These are phyloP conservation scores for Ennomos quercinarius DNA, from an alignment of 2,888 invertebrate species.

Conservation along the genomic window DNA sequence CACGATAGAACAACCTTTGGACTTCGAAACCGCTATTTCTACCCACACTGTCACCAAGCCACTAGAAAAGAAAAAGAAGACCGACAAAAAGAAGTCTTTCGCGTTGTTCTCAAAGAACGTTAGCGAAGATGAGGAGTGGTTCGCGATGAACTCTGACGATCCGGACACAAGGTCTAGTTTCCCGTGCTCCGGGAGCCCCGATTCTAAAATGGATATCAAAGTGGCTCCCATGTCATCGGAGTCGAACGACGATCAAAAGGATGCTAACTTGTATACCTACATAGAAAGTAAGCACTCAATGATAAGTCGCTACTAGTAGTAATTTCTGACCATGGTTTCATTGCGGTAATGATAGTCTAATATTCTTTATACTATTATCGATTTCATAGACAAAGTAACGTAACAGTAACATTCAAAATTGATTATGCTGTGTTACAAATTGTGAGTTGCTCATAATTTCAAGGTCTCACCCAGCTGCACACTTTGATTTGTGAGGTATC, in stretches of 20 bases:
- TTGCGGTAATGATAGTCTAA: no score
- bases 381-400: no score
- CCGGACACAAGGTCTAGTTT: slow-evolving; percentile 74
- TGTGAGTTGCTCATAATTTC: no score
- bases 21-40: slow-evolving; percentile 74
- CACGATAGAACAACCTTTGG: slow-evolving; percentile 46
- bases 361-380: no score
- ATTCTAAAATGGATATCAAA: slow-evolving; percentile 65
- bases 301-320: background rate
- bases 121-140: slow-evolving; percentile 77
- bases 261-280: slow-evolving; percentile 61
- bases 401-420: no score
- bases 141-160: slow-evolving; percentile 67
- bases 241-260: slow-evolving; percentile 66
- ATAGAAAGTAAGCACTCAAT: slow-evolving; percentile 68
- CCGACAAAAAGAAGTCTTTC: slow-evolving; percentile 58
- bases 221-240: slow-evolving; percentile 54
- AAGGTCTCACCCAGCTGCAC: no score
- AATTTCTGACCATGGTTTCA: no score
- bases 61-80: slow-evolving; percentile 46
- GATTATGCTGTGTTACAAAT: no score
- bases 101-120: slow-evolving; percentile 52
- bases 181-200: slow-evolving; percentile 73
- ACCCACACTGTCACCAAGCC: slow-evolving; percentile 75
- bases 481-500: no score